A percentile compares a stretch with the other conserved stretches of the same genome.
Evolutionary conservation across 2,113 vertebrate species (phyloP).

Genomic region (Todiramphus chloris): DNA sequence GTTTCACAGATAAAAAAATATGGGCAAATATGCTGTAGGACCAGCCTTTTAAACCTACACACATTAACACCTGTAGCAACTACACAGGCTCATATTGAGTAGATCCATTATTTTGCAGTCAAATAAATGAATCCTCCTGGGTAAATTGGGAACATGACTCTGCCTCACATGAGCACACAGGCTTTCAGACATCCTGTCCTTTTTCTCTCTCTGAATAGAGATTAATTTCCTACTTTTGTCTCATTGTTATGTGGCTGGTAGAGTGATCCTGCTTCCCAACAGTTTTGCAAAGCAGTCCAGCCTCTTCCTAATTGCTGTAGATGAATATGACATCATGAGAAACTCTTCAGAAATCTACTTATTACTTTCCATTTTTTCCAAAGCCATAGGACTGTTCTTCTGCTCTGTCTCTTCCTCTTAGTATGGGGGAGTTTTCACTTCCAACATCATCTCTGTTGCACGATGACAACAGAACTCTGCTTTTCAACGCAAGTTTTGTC

Average conservation of each 20-base stretch:
- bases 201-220: neutral
- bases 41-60: neutral
- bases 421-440: neutral
- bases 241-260: neutral
- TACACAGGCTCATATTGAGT: neutral
- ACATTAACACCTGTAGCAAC: neutral
- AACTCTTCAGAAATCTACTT: neutral
- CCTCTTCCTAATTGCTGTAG: neutral
- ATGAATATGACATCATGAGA: neutral
- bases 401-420: neutral
- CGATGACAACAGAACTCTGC: neutral
- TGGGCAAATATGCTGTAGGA: neutral
- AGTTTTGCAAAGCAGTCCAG: neutral
- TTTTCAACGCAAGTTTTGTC: neutral
- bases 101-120: neutral
- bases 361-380: neutral
- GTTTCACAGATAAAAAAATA: neutral
- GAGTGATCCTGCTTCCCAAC: neutral
- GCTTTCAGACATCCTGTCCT: neutral
- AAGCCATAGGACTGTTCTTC: neutral
- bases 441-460: neutral
- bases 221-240: neutral
- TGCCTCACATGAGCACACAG: fast-evolving
- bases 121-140: neutral
- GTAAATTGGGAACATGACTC: neutral